Evolutionary conservation across 2,797 vertebrate genomes (phyloP), one percentile per base, ranked within the genome.

Genomic region (Jordanella pulchra): DNA sequence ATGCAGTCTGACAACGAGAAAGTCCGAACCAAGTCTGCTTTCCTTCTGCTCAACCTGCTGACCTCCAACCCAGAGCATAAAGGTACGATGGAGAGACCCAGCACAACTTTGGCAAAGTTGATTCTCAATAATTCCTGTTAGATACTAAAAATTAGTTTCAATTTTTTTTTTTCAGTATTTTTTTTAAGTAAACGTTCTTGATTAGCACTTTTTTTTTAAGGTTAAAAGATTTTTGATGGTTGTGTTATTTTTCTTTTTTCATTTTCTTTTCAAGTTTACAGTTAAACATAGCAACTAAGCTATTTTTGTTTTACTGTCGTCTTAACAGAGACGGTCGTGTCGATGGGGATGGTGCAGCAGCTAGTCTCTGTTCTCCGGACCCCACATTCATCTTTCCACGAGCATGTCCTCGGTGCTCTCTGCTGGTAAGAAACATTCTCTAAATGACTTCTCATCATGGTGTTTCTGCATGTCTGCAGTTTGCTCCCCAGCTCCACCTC

Each of bases 261-360:
- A 17, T 27, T 17, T 15, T 14, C 12, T 30, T 30, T 30, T 28
- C 1, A 30, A 17, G 12, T 58, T 32, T 30, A 25, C 25, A n/a
- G 10, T 12, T 2, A 9, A 54, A 11, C 11, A 25, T 25, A 10
- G 25, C 10, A 54, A n/a, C 44, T 10, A 15, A 54, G 25, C 7
- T 5, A 17, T 71, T 3, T 64, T 55, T 10, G n/a, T 55, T 32
- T 42, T 50, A 21, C 10, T 58, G 72, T 68, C 21, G 32, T 55
- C 63, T n/a, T 25, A 58, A 18, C 91, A 97, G 96, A 92, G 27
- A 91, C 94, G 0, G 93, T 97, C 14, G 89, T 96, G 67, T 95
- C 94, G 51, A 97, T 97, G 96, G 97, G 97, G 1, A 97, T 97
- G 96, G 95, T 96, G 7, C 95, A 97, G 86, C 97, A 97, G 88